Conservation (phyloP, 2,888 invertebrate species). For the Onthophagus sagittarius region DNA sequence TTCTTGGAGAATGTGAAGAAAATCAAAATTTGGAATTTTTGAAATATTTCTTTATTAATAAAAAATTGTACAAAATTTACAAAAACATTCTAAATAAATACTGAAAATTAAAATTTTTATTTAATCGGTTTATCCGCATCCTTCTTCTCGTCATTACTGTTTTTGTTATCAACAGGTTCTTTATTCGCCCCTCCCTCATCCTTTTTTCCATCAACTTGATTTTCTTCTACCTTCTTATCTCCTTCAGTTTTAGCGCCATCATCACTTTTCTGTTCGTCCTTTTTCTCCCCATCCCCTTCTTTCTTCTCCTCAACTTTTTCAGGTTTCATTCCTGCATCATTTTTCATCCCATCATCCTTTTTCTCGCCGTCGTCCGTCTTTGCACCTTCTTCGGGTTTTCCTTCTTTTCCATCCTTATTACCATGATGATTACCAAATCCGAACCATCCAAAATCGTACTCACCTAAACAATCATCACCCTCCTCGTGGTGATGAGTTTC, state of each 20-base stretch:
- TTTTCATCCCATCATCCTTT: background rate
- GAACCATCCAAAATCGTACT: background rate
- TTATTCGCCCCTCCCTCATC: background rate
- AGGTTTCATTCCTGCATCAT: background rate
- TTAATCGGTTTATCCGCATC: background rate
- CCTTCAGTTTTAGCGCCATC: background rate
- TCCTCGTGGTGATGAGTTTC: background rate
- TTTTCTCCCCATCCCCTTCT: background rate
- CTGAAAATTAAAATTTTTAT: background rate
- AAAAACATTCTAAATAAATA: no score
- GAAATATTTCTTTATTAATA: no score
- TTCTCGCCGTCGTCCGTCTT: background rate
- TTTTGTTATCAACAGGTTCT: background rate
- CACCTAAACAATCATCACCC: background rate
- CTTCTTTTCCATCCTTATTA: background rate
- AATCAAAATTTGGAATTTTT: no score
- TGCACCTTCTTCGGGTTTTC: background rate
- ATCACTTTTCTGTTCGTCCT: background rate
- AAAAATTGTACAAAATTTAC: no score
- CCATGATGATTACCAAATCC: background rate
- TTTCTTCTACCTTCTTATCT: background rate
- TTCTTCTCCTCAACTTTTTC: background rate
- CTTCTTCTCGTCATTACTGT: background rate
- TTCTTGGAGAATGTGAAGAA: no score
- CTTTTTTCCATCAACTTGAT: background rate